These are phyloP conservation scores for Neomonachus schauinslandi DNA, from an alignment of 2,113 vertebrate genomes.

Conservation along the genomic window DNA sequence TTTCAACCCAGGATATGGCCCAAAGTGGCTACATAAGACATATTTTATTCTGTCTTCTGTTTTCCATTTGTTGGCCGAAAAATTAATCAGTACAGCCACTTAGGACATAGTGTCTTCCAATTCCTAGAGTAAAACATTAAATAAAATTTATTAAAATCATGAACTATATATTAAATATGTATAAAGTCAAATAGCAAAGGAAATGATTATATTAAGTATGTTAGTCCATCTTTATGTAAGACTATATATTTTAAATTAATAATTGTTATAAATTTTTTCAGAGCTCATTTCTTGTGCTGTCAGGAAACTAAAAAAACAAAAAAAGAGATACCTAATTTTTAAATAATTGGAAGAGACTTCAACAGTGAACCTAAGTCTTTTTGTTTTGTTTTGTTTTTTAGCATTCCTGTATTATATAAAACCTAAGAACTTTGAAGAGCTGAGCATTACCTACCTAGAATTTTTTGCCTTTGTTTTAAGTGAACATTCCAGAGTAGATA, in stretches of 20 bases:
- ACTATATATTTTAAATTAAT: conserved; percentile 19
- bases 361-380: background rate
- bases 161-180: background rate
- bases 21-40: background rate
- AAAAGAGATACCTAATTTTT: background rate
- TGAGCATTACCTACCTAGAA: background rate
- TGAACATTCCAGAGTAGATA: background rate
- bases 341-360: background rate
- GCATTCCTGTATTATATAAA: background rate
- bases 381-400: background rate
- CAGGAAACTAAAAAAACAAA: background rate
- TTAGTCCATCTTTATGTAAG: background rate
- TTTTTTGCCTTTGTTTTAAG: background rate
- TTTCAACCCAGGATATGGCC: background rate
- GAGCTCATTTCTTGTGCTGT: background rate
- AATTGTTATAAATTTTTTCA: background rate
- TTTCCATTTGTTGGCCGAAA: background rate
- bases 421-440: background rate
- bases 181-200: background rate
- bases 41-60: background rate
- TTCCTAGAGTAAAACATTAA: background rate
- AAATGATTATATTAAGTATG: background rate
- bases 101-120: background rate
- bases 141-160: background rate
- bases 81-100: background rate